phyloP scores from a whole-genome alignment of 2,888 invertebrate genomes.

The Nymphalis polychloros region DNA sequence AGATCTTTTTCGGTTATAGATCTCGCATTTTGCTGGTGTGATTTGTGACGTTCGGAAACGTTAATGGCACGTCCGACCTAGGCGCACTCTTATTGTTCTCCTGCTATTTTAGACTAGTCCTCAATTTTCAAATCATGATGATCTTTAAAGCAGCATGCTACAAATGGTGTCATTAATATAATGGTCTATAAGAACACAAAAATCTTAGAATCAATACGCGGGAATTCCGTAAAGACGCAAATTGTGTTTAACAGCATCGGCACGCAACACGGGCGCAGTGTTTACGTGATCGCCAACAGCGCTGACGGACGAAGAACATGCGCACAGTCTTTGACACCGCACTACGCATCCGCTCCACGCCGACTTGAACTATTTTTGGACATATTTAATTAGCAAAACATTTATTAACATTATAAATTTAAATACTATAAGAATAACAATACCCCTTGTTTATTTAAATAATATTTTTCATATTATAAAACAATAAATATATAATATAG shows the following conservation, averaged over 20 bases:
- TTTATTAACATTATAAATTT: slow-evolving; percentile 7
- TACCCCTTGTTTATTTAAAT: too few relatives aligned
- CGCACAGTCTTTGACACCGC: slow-evolving; percentile 72
- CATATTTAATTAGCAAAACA: slow-evolving; percentile 34
- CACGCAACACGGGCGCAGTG: slow-evolving; percentile 50
- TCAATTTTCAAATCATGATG: background rate
- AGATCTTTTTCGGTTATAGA: slow-evolving; percentile 79
- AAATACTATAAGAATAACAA: too few relatives aligned
- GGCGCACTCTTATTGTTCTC: slow-evolving; percentile 14
- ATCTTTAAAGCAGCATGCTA: background rate
- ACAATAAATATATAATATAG: background rate
- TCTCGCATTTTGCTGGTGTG: slow-evolving; percentile 81
- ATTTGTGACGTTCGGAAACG: slow-evolving; percentile 81
- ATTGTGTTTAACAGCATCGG: slow-evolving; percentile 51
- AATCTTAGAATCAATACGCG: slow-evolving; percentile 39
- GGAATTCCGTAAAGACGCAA: slow-evolving; percentile 67
- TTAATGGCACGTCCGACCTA: slow-evolving; percentile 70
- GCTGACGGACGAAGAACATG: slow-evolving; percentile 71
- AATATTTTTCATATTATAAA: background rate
- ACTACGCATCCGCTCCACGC: slow-evolving; percentile 53
- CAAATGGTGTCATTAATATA: background rate
- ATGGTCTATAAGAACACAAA: background rate
- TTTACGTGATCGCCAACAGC: slow-evolving; percentile 67
- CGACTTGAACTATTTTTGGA: slow-evolving; percentile 61
- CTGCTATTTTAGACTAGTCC: background rate